phyloP scores from a whole-genome alignment of 2,113 vertebrate genomes.

The Boulengerochromis microlepis region DNA sequence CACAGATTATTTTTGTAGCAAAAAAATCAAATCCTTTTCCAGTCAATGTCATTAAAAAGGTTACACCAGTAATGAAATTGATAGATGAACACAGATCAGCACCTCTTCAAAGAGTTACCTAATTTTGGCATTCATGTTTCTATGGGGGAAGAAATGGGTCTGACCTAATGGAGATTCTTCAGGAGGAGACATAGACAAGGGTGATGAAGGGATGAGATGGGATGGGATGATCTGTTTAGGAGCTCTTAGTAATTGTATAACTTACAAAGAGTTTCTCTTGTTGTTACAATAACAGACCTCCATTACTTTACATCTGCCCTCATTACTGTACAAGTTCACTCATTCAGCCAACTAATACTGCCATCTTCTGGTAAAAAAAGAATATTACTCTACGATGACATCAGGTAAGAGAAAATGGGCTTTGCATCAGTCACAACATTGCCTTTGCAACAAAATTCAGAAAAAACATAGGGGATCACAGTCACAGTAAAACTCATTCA shows the following conservation, averaged over 20 bases:
- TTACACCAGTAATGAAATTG: not conserved
- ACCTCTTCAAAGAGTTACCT: not conserved
- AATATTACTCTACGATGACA: fast-evolving
- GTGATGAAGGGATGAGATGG: fast-evolving
- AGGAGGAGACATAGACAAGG: not conserved
- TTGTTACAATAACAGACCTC: fast-evolving
- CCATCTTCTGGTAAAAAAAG: not conserved
- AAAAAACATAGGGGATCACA: fast-evolving
- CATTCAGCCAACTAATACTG: not conserved
- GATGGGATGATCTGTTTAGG: not conserved
- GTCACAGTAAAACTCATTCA: not conserved
- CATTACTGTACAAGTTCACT: fast-evolving
- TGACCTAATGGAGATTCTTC: not conserved
- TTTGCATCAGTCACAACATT: not conserved
- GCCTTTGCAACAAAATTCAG: not conserved
- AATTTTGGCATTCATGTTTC: fast-evolving
- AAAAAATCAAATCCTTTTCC: not conserved
- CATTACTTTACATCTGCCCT: not conserved
- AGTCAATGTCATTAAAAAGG: not conserved
- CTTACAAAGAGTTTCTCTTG: not conserved
- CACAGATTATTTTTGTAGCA: fast-evolving
- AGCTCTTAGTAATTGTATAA: not conserved
- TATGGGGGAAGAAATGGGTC: fast-evolving
- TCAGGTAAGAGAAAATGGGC: fast-evolving
- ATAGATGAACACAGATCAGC: not conserved